Percentiles rank a stretch among this genome's conserved stretches.
Conservation (phyloP, 64 coral and sea anemone genomes). For the Platygyra sinensis region DNA sequence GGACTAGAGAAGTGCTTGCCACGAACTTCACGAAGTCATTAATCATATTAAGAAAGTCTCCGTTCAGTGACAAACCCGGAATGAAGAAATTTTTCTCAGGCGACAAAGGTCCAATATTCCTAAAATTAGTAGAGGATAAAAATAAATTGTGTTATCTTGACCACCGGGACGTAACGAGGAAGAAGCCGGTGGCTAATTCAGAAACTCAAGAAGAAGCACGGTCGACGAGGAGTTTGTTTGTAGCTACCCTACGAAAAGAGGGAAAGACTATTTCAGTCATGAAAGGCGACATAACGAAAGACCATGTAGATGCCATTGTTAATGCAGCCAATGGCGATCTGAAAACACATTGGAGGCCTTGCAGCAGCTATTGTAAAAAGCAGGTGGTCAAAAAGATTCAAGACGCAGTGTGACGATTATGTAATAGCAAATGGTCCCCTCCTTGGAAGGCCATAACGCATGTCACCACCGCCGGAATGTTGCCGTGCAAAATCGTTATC, state of each 20-base stretch:
- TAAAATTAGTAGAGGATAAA: not conserved
- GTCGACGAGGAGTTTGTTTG: not conserved
- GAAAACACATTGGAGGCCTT: conserved; percentile 46
- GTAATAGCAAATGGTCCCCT: conserved; percentile 13
- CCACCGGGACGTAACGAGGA: not conserved
- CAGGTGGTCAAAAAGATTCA: conserved; percentile 68
- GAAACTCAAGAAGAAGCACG: not conserved
- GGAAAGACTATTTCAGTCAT: conserved; percentile 33
- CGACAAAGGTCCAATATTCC: not conserved
- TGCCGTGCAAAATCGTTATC: conserved; percentile 63
- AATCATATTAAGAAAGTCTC: not conserved
- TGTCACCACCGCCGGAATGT: not conserved
- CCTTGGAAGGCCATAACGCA: conserved; percentile 27
- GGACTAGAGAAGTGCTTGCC: conserved; percentile 1
- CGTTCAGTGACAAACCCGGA: conserved; percentile 38
- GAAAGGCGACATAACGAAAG: conserved; percentile 71
- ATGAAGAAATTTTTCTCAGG: conserved; percentile 42
- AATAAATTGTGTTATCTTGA: conserved; percentile 6
- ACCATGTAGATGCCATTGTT: conserved; percentile 69
- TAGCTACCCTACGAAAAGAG: conserved; percentile 37
- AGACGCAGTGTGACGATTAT: conserved; percentile 41
- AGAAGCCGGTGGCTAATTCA: not conserved
- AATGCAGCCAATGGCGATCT: conserved; percentile 60
- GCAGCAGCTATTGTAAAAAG: conserved; percentile 53
- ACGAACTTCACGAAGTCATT: not conserved